Conservation (phyloP, 2,888 invertebrate species). For the Lasioglossum vierecki region DNA sequence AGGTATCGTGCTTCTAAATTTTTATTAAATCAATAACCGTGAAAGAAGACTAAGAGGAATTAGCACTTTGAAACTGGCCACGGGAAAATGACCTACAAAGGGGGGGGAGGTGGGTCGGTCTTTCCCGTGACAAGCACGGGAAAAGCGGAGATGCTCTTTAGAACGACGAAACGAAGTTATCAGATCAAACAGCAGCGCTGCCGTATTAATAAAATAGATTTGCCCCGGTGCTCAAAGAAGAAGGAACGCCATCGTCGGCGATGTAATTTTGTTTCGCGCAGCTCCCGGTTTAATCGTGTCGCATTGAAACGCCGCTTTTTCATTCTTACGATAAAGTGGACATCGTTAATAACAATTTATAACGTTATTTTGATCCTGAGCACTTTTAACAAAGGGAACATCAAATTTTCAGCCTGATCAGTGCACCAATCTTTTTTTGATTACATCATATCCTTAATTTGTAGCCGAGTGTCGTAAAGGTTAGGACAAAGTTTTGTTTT, state of each 20-base stretch:
- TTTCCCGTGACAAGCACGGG: slow-evolving; percentile 45
- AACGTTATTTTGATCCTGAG: neutral
- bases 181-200: slow-evolving; percentile 78
- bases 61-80: slow-evolving; percentile 23
- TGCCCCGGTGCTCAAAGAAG: slow-evolving; percentile 60
- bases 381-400: neutral
- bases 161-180: slow-evolving; percentile 76
- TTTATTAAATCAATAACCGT: slow-evolving; percentile 40
- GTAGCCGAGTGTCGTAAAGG: too few relatives aligned
- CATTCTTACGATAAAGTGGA: slow-evolving; percentile 73
- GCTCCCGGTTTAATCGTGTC: slow-evolving; percentile 78
- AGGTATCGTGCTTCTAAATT: neutral
- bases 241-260: slow-evolving; percentile 48
- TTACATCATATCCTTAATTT: neutral
- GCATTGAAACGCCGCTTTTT: slow-evolving; percentile 75
- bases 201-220: slow-evolving; percentile 81
- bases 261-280: slow-evolving; percentile 77
- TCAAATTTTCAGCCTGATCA: neutral
- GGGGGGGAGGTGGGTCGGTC: slow-evolving; percentile 23
- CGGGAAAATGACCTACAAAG: slow-evolving; percentile 29
- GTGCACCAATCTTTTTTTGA: neutral
- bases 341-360: slow-evolving; percentile 7
- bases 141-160: slow-evolving; percentile 64
- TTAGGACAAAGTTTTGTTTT: too few relatives aligned
- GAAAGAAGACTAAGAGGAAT: slow-evolving; percentile 16